These are phyloP conservation scores for Heptranchias perlo DNA, from an alignment of 2,113 vertebrate species.

Conservation along the genomic window DNA sequence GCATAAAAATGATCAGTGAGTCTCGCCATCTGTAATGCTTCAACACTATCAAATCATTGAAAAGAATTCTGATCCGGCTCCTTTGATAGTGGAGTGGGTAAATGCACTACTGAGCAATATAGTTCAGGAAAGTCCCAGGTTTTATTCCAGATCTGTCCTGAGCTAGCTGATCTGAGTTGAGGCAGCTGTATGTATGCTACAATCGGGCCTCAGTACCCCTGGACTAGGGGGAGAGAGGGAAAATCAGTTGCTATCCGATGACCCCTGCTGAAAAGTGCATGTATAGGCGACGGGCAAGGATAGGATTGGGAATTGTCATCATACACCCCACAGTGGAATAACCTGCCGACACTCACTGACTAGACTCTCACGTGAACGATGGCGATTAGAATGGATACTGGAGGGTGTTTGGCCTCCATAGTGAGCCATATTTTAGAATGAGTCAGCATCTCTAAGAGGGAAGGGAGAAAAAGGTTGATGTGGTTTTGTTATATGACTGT, in stretches of 20 bases:
- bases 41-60: neutral
- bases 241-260: neutral
- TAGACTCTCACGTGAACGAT: neutral
- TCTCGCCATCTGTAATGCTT: neutral
- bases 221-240: neutral
- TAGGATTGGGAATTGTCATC: neutral
- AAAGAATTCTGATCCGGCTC: neutral
- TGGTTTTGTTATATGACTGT: neutral
- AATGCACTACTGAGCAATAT: neutral
- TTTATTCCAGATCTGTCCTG: neutral
- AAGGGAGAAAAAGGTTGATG: neutral
- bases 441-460: neutral
- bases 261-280: neutral
- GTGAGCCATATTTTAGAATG: neutral
- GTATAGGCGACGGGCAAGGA: no score
- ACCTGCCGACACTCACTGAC: neutral
- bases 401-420: neutral
- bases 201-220: no score
- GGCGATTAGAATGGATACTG: neutral
- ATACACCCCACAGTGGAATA: neutral
- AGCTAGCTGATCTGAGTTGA: neutral
- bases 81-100: neutral
- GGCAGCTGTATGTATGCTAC: neutral
- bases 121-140: neutral
- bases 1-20: neutral